Conservation (phyloP, 2,797 vertebrate species). For the Halcyon badia region DNA sequence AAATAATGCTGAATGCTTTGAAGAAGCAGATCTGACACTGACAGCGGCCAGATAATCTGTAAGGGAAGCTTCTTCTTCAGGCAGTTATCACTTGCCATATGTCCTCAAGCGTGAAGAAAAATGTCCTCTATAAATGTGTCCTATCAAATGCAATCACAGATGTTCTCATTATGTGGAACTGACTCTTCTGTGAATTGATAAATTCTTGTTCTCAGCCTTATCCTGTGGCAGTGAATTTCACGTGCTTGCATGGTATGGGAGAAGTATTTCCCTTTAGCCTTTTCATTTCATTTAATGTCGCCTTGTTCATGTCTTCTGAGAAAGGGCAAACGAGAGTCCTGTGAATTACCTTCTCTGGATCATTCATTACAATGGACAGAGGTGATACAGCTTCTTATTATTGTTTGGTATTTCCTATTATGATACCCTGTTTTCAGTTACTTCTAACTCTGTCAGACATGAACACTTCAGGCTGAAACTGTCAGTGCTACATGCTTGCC, state of each 20-base stretch:
- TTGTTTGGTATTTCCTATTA: conserved; percentile 27
- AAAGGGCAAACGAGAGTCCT: not conserved
- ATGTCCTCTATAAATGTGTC: not conserved
- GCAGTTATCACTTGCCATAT: not conserved
- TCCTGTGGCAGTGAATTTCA: not conserved
- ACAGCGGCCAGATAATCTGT: not conserved
- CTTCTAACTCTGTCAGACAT: conserved; percentile 8
- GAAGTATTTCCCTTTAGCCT: conserved; percentile 28
- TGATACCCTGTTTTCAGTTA: not conserved
- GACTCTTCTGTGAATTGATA: not conserved
- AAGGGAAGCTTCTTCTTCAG: not conserved
- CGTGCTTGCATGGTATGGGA: not conserved
- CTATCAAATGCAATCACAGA: not conserved
- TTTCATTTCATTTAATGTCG: not conserved
- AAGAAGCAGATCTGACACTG: not conserved
- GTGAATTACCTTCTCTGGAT: conserved; percentile 9
- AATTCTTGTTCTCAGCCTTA: not conserved
- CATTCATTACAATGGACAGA: not conserved
- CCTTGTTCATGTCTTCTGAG: not conserved
- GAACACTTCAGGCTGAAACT: conserved; percentile 15
- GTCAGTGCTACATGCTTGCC: not conserved
- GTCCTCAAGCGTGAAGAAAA: not conserved
- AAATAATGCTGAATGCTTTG: not conserved
- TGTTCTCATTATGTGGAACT: not conserved
- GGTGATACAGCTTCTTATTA: not conserved